phyloP scores from a whole-genome alignment of 2,113 vertebrate genomes.

The Macrotus californicus region DNA sequence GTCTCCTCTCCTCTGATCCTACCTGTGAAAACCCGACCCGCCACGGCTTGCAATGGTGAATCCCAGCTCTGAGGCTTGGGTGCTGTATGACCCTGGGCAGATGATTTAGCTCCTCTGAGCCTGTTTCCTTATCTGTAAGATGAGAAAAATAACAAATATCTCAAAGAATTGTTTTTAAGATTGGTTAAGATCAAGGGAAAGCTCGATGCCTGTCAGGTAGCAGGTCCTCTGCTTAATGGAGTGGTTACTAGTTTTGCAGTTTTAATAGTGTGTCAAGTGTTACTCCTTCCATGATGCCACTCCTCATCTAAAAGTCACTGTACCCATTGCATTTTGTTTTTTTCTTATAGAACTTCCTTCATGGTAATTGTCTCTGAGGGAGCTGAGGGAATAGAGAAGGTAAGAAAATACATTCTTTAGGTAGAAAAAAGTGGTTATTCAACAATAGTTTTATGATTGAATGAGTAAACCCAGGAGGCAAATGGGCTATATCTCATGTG shows the following conservation, averaged over 20 bases:
- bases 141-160: background rate
- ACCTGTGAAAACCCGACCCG: background rate
- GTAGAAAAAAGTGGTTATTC: background rate
- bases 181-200: background rate
- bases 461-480: background rate
- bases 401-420: background rate
- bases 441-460: background rate
- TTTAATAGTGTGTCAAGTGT: background rate
- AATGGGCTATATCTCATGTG: background rate
- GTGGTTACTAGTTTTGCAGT: background rate
- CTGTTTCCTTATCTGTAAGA: background rate
- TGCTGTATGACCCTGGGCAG: background rate
- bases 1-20: background rate
- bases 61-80: background rate
- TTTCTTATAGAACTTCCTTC: background rate
- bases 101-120: background rate
- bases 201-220: background rate
- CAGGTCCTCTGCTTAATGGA: background rate
- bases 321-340: background rate
- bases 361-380: background rate
- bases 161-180: background rate
- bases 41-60: background rate
- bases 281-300: background rate
- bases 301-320: background rate
- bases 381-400: background rate